A percentile compares a stretch with the other conserved stretches of the same genome.
Evolutionary conservation across 2,797 vertebrate species (phyloP).

Genomic region (Characodon lateralis): DNA sequence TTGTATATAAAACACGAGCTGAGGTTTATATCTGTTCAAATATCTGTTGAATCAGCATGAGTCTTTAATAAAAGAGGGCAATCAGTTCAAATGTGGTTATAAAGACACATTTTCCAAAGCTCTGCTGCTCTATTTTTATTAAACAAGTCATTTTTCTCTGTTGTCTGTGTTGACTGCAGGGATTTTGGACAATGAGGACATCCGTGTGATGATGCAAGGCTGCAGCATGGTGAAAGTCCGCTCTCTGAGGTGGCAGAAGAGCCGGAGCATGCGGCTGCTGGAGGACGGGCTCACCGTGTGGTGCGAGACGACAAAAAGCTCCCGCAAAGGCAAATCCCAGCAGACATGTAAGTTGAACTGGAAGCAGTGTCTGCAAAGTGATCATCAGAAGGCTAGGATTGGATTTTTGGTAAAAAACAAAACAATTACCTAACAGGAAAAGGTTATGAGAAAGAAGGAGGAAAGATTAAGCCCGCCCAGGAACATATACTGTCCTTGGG

Average conservation of each 20-base stretch:
- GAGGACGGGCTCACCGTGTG: slow-evolving; percentile 91
- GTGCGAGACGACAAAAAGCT: slow-evolving; percentile 87
- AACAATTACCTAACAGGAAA: slow-evolving; percentile 5
- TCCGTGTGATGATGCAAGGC: slow-evolving; percentile 88
- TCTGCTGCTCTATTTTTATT: background rate
- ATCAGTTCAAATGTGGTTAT: background rate
- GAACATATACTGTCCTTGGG: background rate
- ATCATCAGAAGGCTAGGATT: background rate
- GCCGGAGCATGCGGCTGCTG: slow-evolving; percentile 85
- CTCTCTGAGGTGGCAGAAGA: slow-evolving; percentile 84
- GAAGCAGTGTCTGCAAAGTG: background rate
- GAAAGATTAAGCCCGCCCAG: background rate
- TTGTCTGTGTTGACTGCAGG: slow-evolving; percentile 71
- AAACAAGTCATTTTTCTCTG: background rate
- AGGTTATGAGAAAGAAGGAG: background rate
- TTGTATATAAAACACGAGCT: slow-evolving; percentile 50
- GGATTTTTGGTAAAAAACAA: background rate
- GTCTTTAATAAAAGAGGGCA: background rate
- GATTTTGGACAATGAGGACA: slow-evolving; percentile 87
- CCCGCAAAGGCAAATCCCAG: slow-evolving; percentile 78
- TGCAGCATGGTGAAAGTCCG: slow-evolving; percentile 89
- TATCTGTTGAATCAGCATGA: background rate
- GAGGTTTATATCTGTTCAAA: slow-evolving; percentile 11
- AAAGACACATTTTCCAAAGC: too few relatives aligned
- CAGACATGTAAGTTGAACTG: slow-evolving; percentile 86